Conservation (phyloP, 2,113 vertebrate species). For the Colistium nudipinnis region DNA sequence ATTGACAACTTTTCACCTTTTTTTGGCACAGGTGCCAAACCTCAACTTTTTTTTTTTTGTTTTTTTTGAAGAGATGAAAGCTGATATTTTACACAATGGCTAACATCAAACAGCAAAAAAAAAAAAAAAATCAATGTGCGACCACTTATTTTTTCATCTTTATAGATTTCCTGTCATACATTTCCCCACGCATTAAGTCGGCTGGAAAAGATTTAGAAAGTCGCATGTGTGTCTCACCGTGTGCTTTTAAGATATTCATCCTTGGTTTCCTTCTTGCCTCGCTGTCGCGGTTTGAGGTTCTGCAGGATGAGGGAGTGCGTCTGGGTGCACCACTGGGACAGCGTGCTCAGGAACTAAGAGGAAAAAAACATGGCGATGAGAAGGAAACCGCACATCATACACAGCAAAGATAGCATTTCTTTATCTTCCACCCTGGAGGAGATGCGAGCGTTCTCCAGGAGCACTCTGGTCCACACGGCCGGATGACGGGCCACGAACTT, state of each 20-base stretch:
- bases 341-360: slow-evolving; percentile 89
- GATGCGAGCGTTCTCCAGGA: slow-evolving; percentile 95
- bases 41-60: too few species aligned
- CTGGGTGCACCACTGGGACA: slow-evolving; percentile 99
- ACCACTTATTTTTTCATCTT: not conserved
- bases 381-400: not conserved
- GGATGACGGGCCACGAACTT: slow-evolving; percentile 96
- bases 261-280: slow-evolving; percentile 97
- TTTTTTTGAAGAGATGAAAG: not conserved
- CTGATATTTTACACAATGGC: not conserved
- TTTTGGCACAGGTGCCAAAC: too few species aligned
- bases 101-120: not conserved
- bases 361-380: not conserved
- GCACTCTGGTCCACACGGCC: slow-evolving; percentile 94
- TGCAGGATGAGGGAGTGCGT: slow-evolving; percentile 98
- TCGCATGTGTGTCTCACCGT: slow-evolving; percentile 81
- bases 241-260: slow-evolving; percentile 98
- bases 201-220: not conserved
- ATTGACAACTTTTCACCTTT: not conserved
- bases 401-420: not conserved
- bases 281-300: slow-evolving; percentile 96
- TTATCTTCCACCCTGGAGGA: slow-evolving; percentile 85
- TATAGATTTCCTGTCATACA: slow-evolving; percentile 15
- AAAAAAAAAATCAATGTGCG: not conserved
- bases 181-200: not conserved